Evolutionary conservation across 2,797 vertebrate species (phyloP).

Genomic region (Alcedo atthis): DNA sequence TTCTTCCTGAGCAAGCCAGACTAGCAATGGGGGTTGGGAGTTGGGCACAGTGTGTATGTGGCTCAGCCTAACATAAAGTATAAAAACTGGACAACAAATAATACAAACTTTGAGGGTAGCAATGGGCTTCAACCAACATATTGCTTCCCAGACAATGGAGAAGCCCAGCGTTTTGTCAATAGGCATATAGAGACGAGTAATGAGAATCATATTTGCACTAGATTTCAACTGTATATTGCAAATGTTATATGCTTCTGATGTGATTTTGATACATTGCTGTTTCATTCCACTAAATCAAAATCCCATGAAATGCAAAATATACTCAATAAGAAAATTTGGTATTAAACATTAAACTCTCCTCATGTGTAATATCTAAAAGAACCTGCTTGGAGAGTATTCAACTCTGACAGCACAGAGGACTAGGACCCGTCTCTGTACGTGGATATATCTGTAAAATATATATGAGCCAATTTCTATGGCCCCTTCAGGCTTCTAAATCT

Average conservation of each 20-base stretch:
- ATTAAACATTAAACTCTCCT: not conserved
- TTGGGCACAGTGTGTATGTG: accelerated
- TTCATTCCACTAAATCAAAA: not conserved
- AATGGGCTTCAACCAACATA: not conserved
- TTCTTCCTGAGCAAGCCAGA: not conserved
- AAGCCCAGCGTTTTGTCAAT: not conserved
- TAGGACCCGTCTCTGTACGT: not conserved
- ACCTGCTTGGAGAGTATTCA: not conserved
- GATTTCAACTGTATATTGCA: not conserved
- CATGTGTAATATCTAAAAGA: not conserved
- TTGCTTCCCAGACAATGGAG: not conserved
- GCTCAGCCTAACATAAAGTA: not conserved
- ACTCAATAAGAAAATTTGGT: not conserved
- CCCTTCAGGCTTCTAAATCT: not conserved
- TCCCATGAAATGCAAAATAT: not conserved
- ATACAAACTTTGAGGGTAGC: not conserved
- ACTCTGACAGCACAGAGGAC: accelerated
- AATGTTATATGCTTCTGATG: not conserved
- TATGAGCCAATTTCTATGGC: not conserved
- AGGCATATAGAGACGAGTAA: not conserved
- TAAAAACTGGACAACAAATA: not conserved
- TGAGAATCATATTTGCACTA: accelerated
- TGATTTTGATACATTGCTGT: not conserved
- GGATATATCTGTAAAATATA: not conserved
- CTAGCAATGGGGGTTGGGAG: not conserved